phyloP scores from a whole-genome alignment of 2,888 invertebrate genomes.

The Meteorus cinctellus region DNA sequence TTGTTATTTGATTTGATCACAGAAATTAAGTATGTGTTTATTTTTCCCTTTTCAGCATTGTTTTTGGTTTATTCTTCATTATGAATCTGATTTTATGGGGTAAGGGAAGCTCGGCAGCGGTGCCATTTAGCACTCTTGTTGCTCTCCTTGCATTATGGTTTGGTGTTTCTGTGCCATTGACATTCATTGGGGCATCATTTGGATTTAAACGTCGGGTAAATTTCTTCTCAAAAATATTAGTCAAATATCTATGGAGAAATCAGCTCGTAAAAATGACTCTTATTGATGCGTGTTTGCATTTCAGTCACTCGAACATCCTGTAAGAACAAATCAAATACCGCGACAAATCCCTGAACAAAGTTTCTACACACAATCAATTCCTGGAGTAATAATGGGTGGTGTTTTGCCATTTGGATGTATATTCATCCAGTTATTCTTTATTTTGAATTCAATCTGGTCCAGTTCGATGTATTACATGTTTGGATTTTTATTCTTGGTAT shows the following conservation, averaged over 20 bases:
- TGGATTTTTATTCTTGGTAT: constrained; percentile 98
- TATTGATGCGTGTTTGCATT: constrained; percentile 55
- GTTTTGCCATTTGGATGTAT: constrained; percentile 98
- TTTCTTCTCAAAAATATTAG: constrained; percentile 42
- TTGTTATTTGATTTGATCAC: neutral
- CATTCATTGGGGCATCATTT: constrained; percentile 98
- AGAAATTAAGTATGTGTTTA: constrained; percentile 20
- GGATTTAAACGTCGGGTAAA: constrained; percentile 96
- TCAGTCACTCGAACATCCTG: constrained; percentile 96
- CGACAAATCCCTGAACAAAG: constrained; percentile 99
- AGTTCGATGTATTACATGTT: constrained; percentile 99
- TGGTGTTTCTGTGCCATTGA: constrained; percentile 97
- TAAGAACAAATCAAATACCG: constrained; percentile 98
- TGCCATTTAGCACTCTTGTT: constrained; percentile 96
- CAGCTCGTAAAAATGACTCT: too few species aligned
- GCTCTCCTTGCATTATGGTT: constrained; percentile 97
- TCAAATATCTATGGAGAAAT: constrained; percentile 2
- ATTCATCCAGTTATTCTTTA: constrained; percentile 99
- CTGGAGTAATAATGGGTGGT: constrained; percentile 98
- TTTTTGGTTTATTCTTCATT: constrained; percentile 97
- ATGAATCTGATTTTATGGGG: constrained; percentile 98
- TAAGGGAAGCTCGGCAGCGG: constrained; percentile 95
- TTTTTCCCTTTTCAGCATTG: constrained; percentile 79
- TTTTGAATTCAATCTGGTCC: constrained; percentile 97
- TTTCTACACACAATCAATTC: constrained; percentile 96